Percentiles rank a stretch among this genome's conserved stretches.
These are phyloP conservation scores for Protosalanx chinensis DNA, from an alignment of 2,797 vertebrate species.

Conservation along the genomic window DNA sequence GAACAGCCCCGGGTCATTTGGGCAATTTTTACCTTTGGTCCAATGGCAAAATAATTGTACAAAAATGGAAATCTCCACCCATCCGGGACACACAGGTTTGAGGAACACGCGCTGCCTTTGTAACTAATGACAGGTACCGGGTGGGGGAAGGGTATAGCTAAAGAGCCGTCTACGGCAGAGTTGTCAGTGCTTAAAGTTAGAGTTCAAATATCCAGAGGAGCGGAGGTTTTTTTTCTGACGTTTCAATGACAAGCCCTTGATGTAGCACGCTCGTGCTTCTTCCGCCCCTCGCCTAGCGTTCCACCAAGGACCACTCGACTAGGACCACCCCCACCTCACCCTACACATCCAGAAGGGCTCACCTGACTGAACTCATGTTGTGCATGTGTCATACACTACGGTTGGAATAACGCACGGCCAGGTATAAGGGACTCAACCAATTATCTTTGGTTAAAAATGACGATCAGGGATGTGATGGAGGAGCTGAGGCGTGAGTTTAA, in stretches of 20 bases:
- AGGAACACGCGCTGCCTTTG: not conserved
- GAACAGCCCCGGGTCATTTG: not conserved
- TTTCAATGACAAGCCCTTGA: not conserved
- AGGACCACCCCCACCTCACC: not conserved
- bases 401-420: constrained; percentile 11
- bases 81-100: not conserved
- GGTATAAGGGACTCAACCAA: constrained; percentile 32
- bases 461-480: constrained; percentile 9
- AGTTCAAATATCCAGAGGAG: not conserved
- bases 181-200: not conserved
- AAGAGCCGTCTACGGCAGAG: not conserved
- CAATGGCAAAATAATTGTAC: not conserved
- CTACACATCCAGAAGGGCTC: not conserved
- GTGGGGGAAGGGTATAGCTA: not conserved
- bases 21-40: constrained; percentile 2
- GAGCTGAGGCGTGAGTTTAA: constrained; percentile 34
- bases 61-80: not conserved
- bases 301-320: not conserved
- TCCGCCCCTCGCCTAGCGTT: not conserved
- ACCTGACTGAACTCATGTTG: not conserved
- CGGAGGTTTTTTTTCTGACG: not conserved
- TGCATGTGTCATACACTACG: constrained; percentile 9
- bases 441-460: constrained; percentile 58
- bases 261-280: not conserved
- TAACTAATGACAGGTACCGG: not conserved